Conservation (phyloP, 2,888 invertebrate species). For the Tyria jacobaeae region DNA sequence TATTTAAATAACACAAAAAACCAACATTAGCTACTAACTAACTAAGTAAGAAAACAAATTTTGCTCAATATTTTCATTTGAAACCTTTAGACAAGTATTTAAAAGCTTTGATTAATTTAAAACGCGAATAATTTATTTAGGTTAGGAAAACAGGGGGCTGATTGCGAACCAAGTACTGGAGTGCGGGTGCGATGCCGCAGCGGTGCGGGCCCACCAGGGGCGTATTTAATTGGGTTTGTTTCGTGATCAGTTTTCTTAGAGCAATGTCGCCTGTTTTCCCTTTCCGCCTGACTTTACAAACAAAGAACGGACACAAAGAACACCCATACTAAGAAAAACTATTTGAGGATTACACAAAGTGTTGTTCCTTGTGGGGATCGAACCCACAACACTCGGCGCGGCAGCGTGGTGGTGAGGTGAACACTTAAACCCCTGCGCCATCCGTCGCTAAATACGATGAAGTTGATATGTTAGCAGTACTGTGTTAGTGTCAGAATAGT, state of each 20-base stretch:
- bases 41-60: slow-evolving; percentile 8
- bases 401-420: no score
- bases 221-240: slow-evolving; percentile 63
- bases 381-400: no score
- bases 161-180: slow-evolving; percentile 27
- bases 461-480: no score
- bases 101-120: slow-evolving; percentile 58
- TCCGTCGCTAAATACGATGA: no score
- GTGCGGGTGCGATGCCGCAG: slow-evolving; percentile 27
- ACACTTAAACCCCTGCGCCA: no score
- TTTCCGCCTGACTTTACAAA: slow-evolving; percentile 41
- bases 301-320: no score
- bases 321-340: no score
- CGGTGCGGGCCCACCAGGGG: slow-evolving; percentile 33
- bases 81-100: slow-evolving; percentile 45
- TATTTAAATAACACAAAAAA: background rate
- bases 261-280: slow-evolving; percentile 43
- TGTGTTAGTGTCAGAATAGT: no score
- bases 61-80: slow-evolving; percentile 28
- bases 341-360: no score
- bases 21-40: background rate
- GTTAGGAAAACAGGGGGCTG: slow-evolving; percentile 53
- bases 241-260: slow-evolving; percentile 55
- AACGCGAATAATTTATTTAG: slow-evolving; percentile 59
- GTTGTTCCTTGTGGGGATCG: no score